Evolutionary conservation across 2,113 vertebrate genomes (phyloP).

Genomic region (Gavia stellata): DNA sequence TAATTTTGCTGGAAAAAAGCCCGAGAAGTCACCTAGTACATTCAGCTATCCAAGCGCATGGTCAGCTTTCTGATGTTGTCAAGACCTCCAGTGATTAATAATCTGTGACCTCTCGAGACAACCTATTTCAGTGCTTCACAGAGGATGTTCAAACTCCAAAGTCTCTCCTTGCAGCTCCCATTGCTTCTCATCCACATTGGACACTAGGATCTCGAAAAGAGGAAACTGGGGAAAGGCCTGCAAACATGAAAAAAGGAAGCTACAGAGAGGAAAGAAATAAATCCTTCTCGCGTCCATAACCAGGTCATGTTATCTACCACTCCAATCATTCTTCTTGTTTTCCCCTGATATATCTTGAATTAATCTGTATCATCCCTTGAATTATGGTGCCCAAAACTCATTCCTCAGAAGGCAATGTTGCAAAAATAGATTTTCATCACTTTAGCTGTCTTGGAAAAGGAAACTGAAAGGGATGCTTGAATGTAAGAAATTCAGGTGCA

Average conservation of each 20-base stretch:
- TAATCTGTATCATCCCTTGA: not conserved
- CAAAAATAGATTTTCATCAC: not conserved
- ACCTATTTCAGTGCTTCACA: not conserved
- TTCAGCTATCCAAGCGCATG: not conserved
- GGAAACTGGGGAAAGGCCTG: not conserved
- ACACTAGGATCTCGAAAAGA: not conserved
- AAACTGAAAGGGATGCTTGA: accelerated
- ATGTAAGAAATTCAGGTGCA: not conserved
- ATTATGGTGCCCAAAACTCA: not conserved
- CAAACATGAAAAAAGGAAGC: not conserved
- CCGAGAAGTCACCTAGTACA: not conserved
- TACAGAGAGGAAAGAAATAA: not conserved
- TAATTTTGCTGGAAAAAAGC: not conserved
- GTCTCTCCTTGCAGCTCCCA: not conserved
- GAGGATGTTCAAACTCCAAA: not conserved
- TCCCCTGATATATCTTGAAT: not conserved
- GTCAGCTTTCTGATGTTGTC: not conserved
- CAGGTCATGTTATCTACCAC: not conserved
- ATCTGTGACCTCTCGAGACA: not conserved
- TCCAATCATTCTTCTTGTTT: not conserved
- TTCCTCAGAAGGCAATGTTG: not conserved
- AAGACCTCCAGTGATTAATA: not conserved
- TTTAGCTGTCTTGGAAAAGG: not conserved
- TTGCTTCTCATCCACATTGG: not conserved
- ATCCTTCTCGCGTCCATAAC: not conserved